Base-by-base conservation (phyloP, 2,888 invertebrate genomes). In the Pachydiplax longipennis region DNA sequence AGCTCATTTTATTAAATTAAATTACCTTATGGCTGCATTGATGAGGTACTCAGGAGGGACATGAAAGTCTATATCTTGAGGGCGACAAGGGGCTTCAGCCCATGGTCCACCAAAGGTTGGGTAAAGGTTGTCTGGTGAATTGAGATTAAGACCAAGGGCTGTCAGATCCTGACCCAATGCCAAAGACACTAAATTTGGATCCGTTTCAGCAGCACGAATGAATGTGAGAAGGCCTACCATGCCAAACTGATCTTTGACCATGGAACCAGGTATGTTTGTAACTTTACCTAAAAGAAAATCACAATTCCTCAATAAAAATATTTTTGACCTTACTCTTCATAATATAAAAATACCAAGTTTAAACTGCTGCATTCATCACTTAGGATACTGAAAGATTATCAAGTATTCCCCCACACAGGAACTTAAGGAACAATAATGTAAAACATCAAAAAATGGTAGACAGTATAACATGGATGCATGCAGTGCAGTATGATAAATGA, bases 201-300 rank as follows among this genome's bases (percentile, higher is more conserved):
- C 99, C 91, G 98, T 97, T 95, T 99, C 99, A 92, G 99, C 99
- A 92, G 99, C 99, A 94, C 99, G 96, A 93, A 99, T 99, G 95
- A 99, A 99, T 92, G 99, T 99, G 94, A 99, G 95, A 93, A 99
- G 96, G 87, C 99, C 99, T 92, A 99, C 99, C 95, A 99, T 99
- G 93, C 99, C 99, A 94, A 99, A 99, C 95, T 99, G 99, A 95
- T 99, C 99, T 93, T 97, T 98, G 92, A 99, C 98, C 99, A 99
- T 99, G 94, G 98, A 98, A 92, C 97, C 96, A 92, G 99, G 99
- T 95, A 99, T 99, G 95, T 99, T 99, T 94, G 99, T 98, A 93
- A 99, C 99, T 95, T 98, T 97, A 93, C 98, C 98, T 98, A 94
- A 82, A 94, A 94, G 91, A 91, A 91, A 91, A 92, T n/a, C n/a